Conservation (phyloP, 92 coral and sea anemone species). For the Porites divaricata region DNA sequence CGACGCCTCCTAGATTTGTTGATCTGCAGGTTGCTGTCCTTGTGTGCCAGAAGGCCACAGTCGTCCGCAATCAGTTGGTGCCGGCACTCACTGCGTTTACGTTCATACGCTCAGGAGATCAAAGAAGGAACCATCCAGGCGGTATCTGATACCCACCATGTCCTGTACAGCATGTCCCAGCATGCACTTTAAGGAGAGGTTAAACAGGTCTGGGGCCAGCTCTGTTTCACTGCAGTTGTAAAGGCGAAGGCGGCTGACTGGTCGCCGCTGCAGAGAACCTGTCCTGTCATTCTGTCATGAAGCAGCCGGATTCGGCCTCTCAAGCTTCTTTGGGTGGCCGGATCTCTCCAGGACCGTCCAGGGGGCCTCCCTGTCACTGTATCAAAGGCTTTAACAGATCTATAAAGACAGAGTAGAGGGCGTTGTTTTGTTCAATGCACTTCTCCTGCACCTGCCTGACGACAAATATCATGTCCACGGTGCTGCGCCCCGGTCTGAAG, state of each 20-base stretch:
- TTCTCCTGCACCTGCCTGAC: conserved; percentile 1
- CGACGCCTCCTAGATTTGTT: conserved; percentile 26
- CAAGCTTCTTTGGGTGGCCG: background rate
- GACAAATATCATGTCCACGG: background rate
- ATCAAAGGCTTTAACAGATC: background rate
- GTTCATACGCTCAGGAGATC: background rate
- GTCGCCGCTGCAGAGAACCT: conserved; percentile 10
- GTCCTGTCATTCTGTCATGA: background rate
- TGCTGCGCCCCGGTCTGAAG: background rate
- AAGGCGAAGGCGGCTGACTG: background rate
- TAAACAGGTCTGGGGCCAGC: too few relatives aligned
- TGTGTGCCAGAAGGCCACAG: conserved; percentile 35
- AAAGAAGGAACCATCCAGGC: background rate
- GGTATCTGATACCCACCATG: background rate
- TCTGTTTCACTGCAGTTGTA: too few relatives aligned
- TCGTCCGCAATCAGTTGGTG: conserved; percentile 35
- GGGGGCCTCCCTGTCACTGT: background rate
- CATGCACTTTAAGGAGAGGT: too few relatives aligned
- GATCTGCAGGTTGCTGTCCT: conserved; percentile 29
- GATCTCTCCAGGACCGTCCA: background rate
- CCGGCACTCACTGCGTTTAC: conserved; percentile 9
- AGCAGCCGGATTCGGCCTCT: background rate
- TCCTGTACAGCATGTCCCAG: conserved; percentile 4
- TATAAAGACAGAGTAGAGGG: background rate
- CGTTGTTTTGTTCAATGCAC: background rate